Evolutionary conservation across 2,113 vertebrate species (phyloP), one percentile per base, ranked within the genome.

Genomic region (Ceuthmochares aereus): DNA sequence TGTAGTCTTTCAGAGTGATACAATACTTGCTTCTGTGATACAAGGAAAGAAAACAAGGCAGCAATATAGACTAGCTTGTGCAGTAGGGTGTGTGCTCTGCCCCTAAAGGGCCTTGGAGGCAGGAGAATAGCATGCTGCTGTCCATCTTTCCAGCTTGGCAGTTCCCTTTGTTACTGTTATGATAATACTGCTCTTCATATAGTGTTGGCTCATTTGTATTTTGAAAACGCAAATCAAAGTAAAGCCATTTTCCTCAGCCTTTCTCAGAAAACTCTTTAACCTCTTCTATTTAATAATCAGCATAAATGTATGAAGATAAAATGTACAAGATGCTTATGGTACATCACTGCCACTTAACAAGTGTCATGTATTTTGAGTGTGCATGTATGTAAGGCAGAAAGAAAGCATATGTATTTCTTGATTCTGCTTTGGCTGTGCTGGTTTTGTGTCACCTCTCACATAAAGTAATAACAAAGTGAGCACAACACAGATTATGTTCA

Each of bases 391-490:
- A 70, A 92, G 66, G 91, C 72, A 88, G 82, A 91, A 95, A 81
- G 88, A 14, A 81, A 92, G 80, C 85, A 63, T 68, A 63, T 68
- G 69, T 78, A 81, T 84, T 70, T 89, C 8, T 34, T 73, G 51
- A 66, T 85, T 83, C 89, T 94, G 64, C 55, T 2, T 79, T 66
- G 66, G 83, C 66, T 92, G 56, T 86, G 64, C 80, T 87, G 80
- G 52, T 56, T 93, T 88, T 82, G 27, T 95, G 93, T 89, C 90
- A 93, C 92, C 72, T 93, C 68, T 92, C 84, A 72, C 80, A 89
- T 72, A 78, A 94, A 93, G 74, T 82, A 94, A 64, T 89, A 92
- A 81, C 77, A 82, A 87, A 94, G 83, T 84, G 90, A 96, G 52
- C 80, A 84, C 76, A 90, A 81, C 90, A 66, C 66, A 82, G 88